Base-by-base conservation (phyloP, 2,888 invertebrate species). In the Brenthis ino region DNA sequence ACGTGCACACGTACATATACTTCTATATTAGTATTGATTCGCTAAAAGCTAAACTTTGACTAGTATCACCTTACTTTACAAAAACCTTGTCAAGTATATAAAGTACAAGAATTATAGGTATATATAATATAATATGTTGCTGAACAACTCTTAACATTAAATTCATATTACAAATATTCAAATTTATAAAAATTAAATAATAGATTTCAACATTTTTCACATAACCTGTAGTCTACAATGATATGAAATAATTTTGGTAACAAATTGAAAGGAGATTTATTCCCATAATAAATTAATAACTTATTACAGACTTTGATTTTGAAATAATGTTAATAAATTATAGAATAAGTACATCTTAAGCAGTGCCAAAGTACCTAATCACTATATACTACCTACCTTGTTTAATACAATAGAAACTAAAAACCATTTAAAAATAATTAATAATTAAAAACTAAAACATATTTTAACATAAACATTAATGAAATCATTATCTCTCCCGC, bases 41-140 rank as follows among this genome's bases (percentile, higher is more conserved):
- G 58, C 56, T 74, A 68, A 64, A 69, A 65, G 8, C 67, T 74
- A 72, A 69, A 72, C 65, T 71, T 72, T 80, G 81, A 81, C 81
- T 81, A 84, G 83, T 82, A 81, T 81, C 81, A 81, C 80, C 77
- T 79, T 78, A 79, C 79, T 75, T 75, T 80, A 80, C 73, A 76
- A 64, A 73, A 69, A 65, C 55, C 64, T 69, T 73, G 65, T 50
- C 24, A 47, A 20, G 14, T 64, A 57, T 57, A 55, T 50, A 33
- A 33, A 28, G 58, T 60, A 60, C 60, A 60, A 60, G 60, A 33
- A 47, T 47, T 57, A 14, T 47, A 28, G 37, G 11, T 16, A 8
- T 14, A 12, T 33, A 50, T 33, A n/a, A 28, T 48, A 50, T 57
- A 16, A 57, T 28, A 24, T 20, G 11, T 28, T 60, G n/a, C 13